Conservation (phyloP, 2,888 invertebrate genomes). For the Mythimna vitellina region DNA sequence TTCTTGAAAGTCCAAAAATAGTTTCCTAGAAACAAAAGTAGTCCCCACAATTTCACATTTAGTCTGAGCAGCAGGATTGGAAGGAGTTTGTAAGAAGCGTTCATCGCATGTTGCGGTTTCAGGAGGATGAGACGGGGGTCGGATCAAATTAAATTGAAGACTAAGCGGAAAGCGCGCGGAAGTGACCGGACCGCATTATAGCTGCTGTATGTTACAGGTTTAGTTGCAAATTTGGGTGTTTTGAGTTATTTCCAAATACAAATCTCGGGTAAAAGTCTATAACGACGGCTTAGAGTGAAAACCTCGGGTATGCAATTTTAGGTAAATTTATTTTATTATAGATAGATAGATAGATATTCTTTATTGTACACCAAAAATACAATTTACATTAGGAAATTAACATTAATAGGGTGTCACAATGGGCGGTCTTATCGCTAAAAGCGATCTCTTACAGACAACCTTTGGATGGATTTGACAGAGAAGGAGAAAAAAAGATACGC, state of each 20-base stretch:
- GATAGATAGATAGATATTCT: no score
- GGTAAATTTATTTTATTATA: no score
- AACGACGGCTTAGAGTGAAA: no score
- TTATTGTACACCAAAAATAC: no score
- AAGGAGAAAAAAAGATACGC: no score
- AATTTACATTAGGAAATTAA: no score
- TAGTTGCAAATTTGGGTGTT: background rate
- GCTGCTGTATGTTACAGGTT: slow-evolving; percentile 57
- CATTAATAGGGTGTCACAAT: no score
- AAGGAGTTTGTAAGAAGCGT: slow-evolving; percentile 79
- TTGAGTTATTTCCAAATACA: background rate
- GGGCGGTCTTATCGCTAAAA: no score
- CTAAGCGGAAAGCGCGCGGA: slow-evolving; percentile 77
- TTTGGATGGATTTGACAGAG: no score
- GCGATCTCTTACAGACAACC: no score
- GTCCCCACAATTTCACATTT: slow-evolving; percentile 59
- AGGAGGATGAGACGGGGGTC: slow-evolving; percentile 62
- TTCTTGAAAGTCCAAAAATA: background rate
- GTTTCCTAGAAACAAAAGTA: slow-evolving; percentile 40
- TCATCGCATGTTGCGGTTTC: slow-evolving; percentile 79
- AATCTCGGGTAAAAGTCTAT: no score
- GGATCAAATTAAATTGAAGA: slow-evolving; percentile 84
- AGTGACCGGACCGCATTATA: slow-evolving; percentile 72
- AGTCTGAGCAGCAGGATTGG: slow-evolving; percentile 73
- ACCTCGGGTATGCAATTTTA: no score